Percentiles rank a stretch among this genome's conserved stretches.
These are phyloP conservation scores for Dipus sagitta DNA, from an alignment of 2,797 vertebrate genomes.

Conservation along the genomic window DNA sequence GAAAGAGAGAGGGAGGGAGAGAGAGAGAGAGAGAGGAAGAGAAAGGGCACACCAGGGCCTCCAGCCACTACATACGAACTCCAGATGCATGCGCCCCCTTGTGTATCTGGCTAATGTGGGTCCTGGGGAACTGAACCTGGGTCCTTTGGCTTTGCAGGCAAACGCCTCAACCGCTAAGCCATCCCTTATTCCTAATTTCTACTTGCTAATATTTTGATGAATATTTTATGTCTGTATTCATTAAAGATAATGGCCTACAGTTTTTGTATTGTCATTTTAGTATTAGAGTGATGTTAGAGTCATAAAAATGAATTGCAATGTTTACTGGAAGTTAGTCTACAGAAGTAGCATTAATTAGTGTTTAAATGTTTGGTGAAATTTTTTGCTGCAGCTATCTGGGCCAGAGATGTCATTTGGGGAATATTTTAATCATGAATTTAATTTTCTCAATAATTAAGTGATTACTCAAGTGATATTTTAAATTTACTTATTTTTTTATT, in stretches of 20 bases:
- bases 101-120: too few species aligned
- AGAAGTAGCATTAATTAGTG: slow-evolving; percentile 4
- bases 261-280: slow-evolving; percentile 18
- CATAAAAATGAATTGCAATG: background rate
- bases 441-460: slow-evolving; percentile 4
- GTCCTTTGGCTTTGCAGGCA: too few species aligned
- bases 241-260: background rate
- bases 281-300: background rate
- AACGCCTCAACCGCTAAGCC: too few species aligned
- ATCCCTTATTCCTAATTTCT: slow-evolving; percentile 18
- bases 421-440: slow-evolving; percentile 34
- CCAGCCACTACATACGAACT: too few species aligned
- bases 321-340: background rate
- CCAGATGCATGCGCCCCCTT: too few species aligned
- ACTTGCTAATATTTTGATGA: slow-evolving; percentile 34
- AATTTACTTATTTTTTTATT: too few species aligned
- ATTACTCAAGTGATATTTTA: background rate
- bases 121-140: too few species aligned
- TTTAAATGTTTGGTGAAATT: background rate
- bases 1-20: too few species aligned
- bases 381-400: background rate
- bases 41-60: too few species aligned
- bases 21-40: too few species aligned
- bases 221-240: slow-evolving; percentile 39
- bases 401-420: background rate